Percentiles rank a stretch among this genome's conserved stretches.
These are phyloP conservation scores for Damaliscus lunatus DNA, from an alignment of 2,113 vertebrate genomes.

Conservation along the genomic window DNA sequence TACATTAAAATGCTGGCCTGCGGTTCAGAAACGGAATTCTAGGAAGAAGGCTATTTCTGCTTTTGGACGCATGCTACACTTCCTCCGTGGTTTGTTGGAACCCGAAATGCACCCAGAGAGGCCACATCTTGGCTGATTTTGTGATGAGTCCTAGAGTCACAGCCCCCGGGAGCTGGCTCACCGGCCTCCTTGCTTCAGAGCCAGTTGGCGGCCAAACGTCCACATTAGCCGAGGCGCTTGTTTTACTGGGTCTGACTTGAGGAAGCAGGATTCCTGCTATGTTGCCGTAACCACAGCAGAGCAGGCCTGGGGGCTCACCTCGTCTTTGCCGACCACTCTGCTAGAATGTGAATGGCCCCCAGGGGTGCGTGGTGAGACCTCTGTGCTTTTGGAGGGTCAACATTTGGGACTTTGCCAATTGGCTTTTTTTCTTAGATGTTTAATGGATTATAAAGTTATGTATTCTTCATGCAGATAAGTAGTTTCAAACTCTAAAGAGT, in stretches of 20 bases:
- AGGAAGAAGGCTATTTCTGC: background rate
- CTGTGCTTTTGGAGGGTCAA: background rate
- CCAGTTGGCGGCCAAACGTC: background rate
- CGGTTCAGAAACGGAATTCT: background rate
- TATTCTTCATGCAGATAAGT: background rate
- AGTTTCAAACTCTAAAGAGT: background rate
- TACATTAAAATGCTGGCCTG: background rate
- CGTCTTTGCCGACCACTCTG: background rate
- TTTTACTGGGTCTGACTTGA: too few species aligned
- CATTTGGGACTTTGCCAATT: background rate
- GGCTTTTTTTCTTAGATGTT: background rate
- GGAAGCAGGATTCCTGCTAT: background rate
- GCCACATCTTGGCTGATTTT: background rate
- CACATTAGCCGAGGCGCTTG: background rate
- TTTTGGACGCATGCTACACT: background rate
- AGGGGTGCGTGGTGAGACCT: accelerated
- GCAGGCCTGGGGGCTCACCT: background rate
- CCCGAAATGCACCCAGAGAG: background rate
- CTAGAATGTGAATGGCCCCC: accelerated
- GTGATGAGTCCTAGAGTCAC: accelerated
- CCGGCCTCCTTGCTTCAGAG: accelerated
- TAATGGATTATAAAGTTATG: background rate
- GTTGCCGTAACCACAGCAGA: background rate
- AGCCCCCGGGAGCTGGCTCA: accelerated
- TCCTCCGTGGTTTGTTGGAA: background rate